Base-by-base conservation (phyloP, 2,113 vertebrate species). In the Motacilla tschutschensis region DNA sequence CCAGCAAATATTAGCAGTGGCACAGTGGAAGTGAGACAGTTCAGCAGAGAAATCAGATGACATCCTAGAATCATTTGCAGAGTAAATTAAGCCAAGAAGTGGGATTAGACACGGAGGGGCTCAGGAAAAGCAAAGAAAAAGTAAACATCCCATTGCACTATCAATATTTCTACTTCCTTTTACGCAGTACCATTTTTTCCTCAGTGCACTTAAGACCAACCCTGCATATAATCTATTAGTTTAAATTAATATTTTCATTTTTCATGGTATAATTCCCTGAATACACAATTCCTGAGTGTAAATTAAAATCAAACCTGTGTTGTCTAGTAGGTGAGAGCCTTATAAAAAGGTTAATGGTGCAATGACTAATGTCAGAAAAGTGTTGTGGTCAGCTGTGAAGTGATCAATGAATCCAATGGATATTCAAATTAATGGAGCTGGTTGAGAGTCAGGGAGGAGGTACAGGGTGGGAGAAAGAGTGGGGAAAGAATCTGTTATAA, bases 401-500 rank as follows among this genome's bases (percentile, higher is more conserved):
- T 48, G 83, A 89, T 93, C 93, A 88, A 41, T 93, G 83, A 84
- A 84, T 85, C 62, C 59, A 46, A 47, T 54, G 63, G 25, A 41
- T 83, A 76, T 48, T 57, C 50, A 66, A 28, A 72, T 67, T 58
- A 79, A 65, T 17, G 43, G 79, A 44, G 59, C 13, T 54, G 46
- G 57, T 67, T 72, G 35, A 71, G 33, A 72, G 26, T 48, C 17
- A 13, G 35, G 33, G 54, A 66, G 6, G 5, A 33, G 18, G 29
- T 17, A 51, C 4, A 2, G 54, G 26, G 14, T 62, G 38, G 50
- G 29, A 54, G 14, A 40, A 88, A 51, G 21, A 83, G 41, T 63
- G 40, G 60, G 51, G 67, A 63, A 89, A 85, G 66, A 62, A 64
- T 83, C 88, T 80, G 87, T 91, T 95, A 93, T 87, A 95, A 95